These are phyloP conservation scores for Motacilla alba DNA, from an alignment of 2,113 vertebrate species.

Conservation along the genomic window DNA sequence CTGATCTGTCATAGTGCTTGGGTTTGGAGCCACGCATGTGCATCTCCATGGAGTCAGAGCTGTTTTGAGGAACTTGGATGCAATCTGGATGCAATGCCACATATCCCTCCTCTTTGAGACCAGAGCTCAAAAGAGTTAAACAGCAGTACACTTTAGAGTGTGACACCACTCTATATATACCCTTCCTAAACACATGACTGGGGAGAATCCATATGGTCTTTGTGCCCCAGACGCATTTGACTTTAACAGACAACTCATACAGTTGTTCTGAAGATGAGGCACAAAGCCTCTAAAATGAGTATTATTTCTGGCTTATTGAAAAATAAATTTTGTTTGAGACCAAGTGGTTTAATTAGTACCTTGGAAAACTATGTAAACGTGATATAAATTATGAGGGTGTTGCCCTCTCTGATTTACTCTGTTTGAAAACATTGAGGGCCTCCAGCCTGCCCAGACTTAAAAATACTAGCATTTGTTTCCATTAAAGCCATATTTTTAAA, in stretches of 20 bases:
- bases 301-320: neutral
- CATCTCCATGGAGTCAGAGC: neutral
- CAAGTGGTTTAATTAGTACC: slow-evolving; percentile 11
- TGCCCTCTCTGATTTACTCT: slow-evolving; percentile 43
- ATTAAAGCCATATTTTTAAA: slow-evolving; percentile 39
- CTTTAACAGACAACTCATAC: neutral
- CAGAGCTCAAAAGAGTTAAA: neutral
- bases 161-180: neutral
- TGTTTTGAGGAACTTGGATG: neutral
- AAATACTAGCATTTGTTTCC: slow-evolving; percentile 36
- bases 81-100: neutral
- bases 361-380: neutral
- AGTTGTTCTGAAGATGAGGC: neutral
- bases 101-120: neutral
- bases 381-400: slow-evolving; percentile 16
- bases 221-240: neutral
- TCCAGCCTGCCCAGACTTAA: neutral
- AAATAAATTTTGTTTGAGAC: neutral
- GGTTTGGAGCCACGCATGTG: neutral
- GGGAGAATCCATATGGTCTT: neutral
- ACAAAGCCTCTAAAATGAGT: neutral
- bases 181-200: neutral
- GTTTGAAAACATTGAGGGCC: slow-evolving; percentile 38
- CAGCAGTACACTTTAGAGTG: neutral
- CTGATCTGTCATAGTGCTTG: neutral